Percentiles rank a stretch among this genome's conserved stretches.
Evolutionary conservation across 1,140 invertebrate species (phyloP).

Genomic region (Neotoxoptera formosana): DNA sequence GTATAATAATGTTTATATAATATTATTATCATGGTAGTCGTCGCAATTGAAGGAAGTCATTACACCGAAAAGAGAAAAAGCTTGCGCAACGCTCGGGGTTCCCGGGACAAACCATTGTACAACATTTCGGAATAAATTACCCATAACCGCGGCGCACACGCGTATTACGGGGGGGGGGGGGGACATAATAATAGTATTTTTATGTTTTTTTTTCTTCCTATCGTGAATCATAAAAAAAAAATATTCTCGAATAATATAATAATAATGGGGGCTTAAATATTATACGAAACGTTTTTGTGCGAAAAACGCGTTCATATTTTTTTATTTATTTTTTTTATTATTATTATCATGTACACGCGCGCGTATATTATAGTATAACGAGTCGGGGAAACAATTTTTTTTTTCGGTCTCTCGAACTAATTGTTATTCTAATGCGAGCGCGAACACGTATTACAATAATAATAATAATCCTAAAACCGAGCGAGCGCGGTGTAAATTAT

Average conservation of each 20-base stretch:
- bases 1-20: not conserved
- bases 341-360: not conserved
- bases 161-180: too few relatives aligned
- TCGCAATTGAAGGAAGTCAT: slow-evolving; percentile 19
- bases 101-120: slow-evolving; percentile 23
- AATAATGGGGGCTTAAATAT: slow-evolving; percentile 14
- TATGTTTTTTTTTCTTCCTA: slow-evolving; percentile 13
- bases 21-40: not conserved
- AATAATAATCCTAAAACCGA: not conserved
- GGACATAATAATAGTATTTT: not conserved
- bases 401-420: not conserved
- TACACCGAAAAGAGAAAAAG: slow-evolving; percentile 8
- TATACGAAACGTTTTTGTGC: not conserved
- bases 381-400: not conserved
- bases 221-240: slow-evolving; percentile 24
- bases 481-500: not conserved
- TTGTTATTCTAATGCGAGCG: not conserved
- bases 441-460: not conserved
- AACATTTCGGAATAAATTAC: slow-evolving; percentile 37
- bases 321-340: not conserved
- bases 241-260: slow-evolving; percentile 25
- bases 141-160: not conserved
- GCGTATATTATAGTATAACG: not conserved
- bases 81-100: not conserved
- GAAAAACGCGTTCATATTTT: slow-evolving; percentile 2